Conservation (phyloP, 1,140 invertebrate species). For the Anthonomus grandis region DNA sequence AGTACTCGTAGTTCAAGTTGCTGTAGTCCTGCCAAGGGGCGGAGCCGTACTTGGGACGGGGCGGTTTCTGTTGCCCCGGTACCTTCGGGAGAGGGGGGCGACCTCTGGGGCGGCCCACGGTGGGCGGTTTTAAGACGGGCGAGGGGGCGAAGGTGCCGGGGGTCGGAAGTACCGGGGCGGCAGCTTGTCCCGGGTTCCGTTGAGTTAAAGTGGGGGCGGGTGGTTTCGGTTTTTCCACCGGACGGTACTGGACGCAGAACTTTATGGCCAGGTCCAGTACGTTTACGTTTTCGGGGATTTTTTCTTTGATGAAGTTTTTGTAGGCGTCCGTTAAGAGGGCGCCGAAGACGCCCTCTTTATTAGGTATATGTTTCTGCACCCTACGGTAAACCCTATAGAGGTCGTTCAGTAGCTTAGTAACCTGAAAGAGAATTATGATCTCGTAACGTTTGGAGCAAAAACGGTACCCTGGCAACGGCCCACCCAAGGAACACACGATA, state of each 20-base stretch:
- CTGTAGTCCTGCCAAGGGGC: slow-evolving; percentile 32
- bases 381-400: slow-evolving; percentile 60
- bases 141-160: slow-evolving; percentile 28
- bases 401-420: slow-evolving; percentile 55
- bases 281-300: slow-evolving; percentile 46
- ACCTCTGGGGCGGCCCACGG: slow-evolving; percentile 41
- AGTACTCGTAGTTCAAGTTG: slow-evolving; percentile 34
- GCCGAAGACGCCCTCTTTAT: slow-evolving; percentile 56
- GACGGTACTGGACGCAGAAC: slow-evolving; percentile 47
- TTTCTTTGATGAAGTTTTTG: slow-evolving; percentile 52
- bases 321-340: slow-evolving; percentile 60
- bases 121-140: slow-evolving; percentile 36
- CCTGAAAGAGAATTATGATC: too few species aligned
- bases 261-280: slow-evolving; percentile 48
- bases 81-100: slow-evolving; percentile 43
- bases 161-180: slow-evolving; percentile 35
- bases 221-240: slow-evolving; percentile 34
- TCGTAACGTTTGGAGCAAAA: too few species aligned
- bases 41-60: slow-evolving; percentile 30
- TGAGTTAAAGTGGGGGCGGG: slow-evolving; percentile 10
- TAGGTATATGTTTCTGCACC: slow-evolving; percentile 58
- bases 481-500: too few species aligned
- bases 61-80: slow-evolving; percentile 30
- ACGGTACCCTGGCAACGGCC: too few species aligned
- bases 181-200: slow-evolving; percentile 19